phyloP scores from a whole-genome alignment of 2,797 vertebrate species.

The Pseudotriccus pelzelni region DNA sequence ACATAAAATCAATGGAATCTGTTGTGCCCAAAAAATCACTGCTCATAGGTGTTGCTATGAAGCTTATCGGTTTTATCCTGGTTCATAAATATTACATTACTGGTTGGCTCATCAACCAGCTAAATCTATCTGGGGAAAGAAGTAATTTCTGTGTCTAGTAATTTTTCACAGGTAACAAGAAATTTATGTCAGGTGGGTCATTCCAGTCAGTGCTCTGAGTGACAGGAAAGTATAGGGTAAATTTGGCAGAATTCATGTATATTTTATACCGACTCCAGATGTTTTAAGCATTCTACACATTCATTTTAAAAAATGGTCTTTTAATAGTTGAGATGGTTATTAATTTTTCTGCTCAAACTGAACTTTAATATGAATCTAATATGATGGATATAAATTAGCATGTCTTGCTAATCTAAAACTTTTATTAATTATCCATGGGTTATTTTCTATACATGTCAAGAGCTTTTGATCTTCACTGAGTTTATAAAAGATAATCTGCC shows the following conservation, averaged over 20 bases:
- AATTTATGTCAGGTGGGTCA: neutral
- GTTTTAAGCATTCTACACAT: neutral
- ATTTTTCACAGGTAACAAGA: conserved; percentile 25
- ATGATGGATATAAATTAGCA: neutral
- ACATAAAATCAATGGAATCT: neutral
- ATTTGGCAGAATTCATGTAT: conserved; percentile 25
- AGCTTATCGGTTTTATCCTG: neutral
- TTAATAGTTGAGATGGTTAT: neutral
- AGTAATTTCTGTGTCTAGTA: neutral
- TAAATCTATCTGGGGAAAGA: neutral
- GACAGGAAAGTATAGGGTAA: conserved; percentile 7
- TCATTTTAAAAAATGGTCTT: neutral
- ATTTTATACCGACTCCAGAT: neutral
- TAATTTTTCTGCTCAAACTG: neutral
- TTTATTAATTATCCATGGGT: neutral
- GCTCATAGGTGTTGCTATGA: neutral
- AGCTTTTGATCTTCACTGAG: neutral
- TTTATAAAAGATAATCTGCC: neutral
- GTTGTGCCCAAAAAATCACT: neutral
- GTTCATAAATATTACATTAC: neutral
- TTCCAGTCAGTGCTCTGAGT: neutral
- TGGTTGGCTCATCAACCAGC: neutral
- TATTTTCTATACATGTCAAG: neutral
- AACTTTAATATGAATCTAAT: neutral
- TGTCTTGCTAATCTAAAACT: neutral